Conservation (phyloP, 1,140 invertebrate species). For the Drosophila pseudoobscura region DNA sequence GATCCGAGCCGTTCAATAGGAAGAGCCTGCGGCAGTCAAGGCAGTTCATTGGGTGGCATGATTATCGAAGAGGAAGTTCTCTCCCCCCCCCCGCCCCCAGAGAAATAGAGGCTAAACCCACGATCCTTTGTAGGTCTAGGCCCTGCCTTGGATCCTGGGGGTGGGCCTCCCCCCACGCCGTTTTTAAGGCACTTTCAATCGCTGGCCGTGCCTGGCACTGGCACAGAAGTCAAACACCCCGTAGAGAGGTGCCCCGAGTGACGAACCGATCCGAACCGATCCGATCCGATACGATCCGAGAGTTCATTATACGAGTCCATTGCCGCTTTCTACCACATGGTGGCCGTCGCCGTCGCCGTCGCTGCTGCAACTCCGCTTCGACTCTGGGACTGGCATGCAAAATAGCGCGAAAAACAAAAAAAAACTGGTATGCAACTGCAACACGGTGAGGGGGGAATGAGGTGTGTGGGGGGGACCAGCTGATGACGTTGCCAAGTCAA, state of each 20-base stretch:
- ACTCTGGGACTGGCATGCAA: conserved; percentile 54
- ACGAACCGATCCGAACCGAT: too few relatives aligned
- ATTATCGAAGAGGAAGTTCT: too few relatives aligned
- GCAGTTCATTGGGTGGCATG: conserved; percentile 9
- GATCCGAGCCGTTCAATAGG: conserved; percentile 1
- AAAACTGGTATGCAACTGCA: conserved; percentile 70
- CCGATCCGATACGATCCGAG: conserved; percentile 27
- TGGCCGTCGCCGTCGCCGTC: conserved; percentile 1
- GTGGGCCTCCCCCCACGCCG: too few relatives aligned
- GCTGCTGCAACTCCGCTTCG: conserved; percentile 2
- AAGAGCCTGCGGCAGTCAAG: conserved; percentile 32
- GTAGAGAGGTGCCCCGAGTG: background rate
- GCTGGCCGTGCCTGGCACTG: conserved; percentile 41
- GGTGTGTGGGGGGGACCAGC: conserved; percentile 10
- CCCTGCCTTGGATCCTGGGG: too few relatives aligned
- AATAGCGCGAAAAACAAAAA: conserved; percentile 66
- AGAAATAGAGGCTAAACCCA: too few relatives aligned
- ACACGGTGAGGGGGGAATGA: background rate
- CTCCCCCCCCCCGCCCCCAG: too few relatives aligned
- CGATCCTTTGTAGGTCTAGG: too few relatives aligned
- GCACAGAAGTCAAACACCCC: conserved; percentile 60
- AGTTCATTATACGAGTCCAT: conserved; percentile 59
- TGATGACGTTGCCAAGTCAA: conserved; percentile 56
- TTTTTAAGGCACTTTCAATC: conserved; percentile 12
- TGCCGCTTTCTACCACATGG: conserved; percentile 60